Conservation (phyloP, 2,113 vertebrate species). For the Atherinomorus stipes region DNA sequence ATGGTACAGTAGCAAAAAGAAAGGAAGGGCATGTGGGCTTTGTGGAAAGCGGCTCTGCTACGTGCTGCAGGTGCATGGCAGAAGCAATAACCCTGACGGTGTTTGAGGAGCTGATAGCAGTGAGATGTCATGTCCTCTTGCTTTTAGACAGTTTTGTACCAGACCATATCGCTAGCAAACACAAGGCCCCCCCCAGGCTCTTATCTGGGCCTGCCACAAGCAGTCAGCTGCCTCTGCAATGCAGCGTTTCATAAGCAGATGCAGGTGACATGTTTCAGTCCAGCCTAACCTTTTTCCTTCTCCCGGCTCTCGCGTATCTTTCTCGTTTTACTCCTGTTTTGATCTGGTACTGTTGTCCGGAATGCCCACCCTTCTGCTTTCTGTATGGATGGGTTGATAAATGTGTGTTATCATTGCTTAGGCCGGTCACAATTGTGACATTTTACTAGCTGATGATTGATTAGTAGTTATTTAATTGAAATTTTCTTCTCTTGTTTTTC, state of each 20-base stretch:
- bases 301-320: conserved; percentile 22
- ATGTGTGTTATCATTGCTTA: not conserved
- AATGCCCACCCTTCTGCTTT: conserved; percentile 23
- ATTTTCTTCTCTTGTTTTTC: not conserved
- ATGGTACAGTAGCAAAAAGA: conserved; percentile 29
- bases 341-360: conserved; percentile 44
- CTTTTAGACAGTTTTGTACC: conserved; percentile 47
- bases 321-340: conserved; percentile 21
- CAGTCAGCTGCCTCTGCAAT: conserved; percentile 78
- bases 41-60: conserved; percentile 36
- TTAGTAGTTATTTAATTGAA: not conserved
- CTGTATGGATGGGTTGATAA: not conserved
- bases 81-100: conserved; percentile 49
- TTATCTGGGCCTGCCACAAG: conserved; percentile 75
- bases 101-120: conserved; percentile 67
- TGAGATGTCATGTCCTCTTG: conserved; percentile 54
- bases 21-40: conserved; percentile 31
- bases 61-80: conserved; percentile 21
- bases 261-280: conserved; percentile 59
- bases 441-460: too few relatives aligned
- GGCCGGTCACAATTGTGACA: not conserved
- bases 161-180: conserved; percentile 71
- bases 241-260: conserved; percentile 71
- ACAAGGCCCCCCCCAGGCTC: conserved; percentile 55
- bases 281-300: conserved; percentile 48